Evolutionary conservation across 2,113 vertebrate species (phyloP).

Genomic region (Festucalex cinctus): DNA sequence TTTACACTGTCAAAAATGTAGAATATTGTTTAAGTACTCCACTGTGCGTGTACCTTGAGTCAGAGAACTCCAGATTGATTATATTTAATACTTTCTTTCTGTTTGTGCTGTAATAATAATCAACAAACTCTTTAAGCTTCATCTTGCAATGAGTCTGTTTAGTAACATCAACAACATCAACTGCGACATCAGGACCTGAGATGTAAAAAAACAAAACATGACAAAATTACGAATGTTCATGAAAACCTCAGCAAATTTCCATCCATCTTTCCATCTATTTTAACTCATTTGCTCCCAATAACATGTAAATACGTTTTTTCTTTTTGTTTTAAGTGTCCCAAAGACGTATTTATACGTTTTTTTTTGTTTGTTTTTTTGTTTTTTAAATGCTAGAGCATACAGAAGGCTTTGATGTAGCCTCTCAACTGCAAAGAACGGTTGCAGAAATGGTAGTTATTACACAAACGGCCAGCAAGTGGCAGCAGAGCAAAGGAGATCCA

Average conservation of each 20-base stretch:
- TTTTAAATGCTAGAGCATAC: too few relatives aligned
- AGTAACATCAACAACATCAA: conserved; percentile 94
- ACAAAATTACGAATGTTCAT: neutral
- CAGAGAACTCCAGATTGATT: conserved; percentile 93
- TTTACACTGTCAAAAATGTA: neutral
- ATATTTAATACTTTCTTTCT: conserved; percentile 93
- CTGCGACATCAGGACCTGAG: conserved; percentile 85
- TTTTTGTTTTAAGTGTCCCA: too few relatives aligned
- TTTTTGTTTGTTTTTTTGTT: too few relatives aligned
- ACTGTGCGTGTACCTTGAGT: conserved; percentile 76
- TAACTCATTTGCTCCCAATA: too few relatives aligned
- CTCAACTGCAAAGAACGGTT: too few relatives aligned
- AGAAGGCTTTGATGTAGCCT: too few relatives aligned
- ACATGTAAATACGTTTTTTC: too few relatives aligned
- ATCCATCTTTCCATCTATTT: neutral
- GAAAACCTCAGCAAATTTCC: neutral
- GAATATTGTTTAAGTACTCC: neutral
- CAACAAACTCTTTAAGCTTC: conserved; percentile 98
- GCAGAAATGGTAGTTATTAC: too few relatives aligned
- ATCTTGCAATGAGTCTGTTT: conserved; percentile 95
- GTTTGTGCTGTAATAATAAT: conserved; percentile 98
- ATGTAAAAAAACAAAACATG: neutral
- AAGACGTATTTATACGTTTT: too few relatives aligned
- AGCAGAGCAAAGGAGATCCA: too few relatives aligned
- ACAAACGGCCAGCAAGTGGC: too few relatives aligned